Base-by-base conservation (phyloP, 2,797 vertebrate species). In the Labeo calbasu region DNA sequence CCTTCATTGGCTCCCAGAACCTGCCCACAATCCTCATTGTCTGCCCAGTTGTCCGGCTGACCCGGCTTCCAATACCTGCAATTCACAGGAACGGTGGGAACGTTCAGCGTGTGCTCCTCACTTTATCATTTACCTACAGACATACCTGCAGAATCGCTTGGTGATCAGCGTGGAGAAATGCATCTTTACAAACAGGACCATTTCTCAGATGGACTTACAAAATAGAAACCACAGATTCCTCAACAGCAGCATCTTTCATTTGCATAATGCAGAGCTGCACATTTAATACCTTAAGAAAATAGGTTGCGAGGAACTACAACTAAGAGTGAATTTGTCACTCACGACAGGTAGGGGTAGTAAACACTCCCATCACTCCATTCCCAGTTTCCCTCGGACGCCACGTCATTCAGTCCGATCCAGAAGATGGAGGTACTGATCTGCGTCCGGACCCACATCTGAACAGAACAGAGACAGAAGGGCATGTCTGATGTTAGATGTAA, bases 391-490 rank as follows among this genome's bases (percentile, higher is more conserved):
- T 96, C 95, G 2, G 65, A 1, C 0, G 68, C 32, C 1, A 68
- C 69, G 75, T 96, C 95, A 48, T 93, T 95, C 86, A 96, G 89
- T n/a, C 95, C 95, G 0, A 95, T 90, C 95, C 95, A 96, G 91
- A 85, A 94, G 88, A 91, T 89, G 3, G 91, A 87, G 1, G 53
- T 2, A 28, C 73, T 82, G 36, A 95, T 82, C 84, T 96, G 95
- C 1, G 95, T 95, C 19, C 82, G 89, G 32, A 95, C 68, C 95
- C 95, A 96, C 51, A 84, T 46, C 95, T 96, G 75, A n/a, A 69
- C 0, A 82, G 53, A 4, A 65, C 25, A 85, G 12, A 73, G 65
- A n/a, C 0, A 55, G 63, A 10, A 51, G 10, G 23, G 46, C 55
- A 17, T n/a, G 46, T 2, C 2, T 14, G 13, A 2, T 8, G 7